Conservation (phyloP, 2,113 vertebrate genomes). For the Galemys pyrenaicus region DNA sequence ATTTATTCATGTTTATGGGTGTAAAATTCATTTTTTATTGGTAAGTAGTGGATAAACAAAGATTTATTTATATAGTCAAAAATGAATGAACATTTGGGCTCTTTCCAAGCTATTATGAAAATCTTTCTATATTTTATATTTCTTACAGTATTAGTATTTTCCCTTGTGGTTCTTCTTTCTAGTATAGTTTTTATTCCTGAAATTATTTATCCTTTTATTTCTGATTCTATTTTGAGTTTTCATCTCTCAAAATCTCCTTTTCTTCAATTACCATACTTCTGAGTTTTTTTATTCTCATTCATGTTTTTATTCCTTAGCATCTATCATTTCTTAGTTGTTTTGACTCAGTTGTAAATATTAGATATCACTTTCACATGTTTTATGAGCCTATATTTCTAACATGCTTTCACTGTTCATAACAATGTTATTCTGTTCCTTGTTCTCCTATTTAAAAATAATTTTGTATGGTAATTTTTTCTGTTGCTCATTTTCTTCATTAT, state of each 20-base stretch:
- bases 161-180: neutral
- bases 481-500: conserved; percentile 9
- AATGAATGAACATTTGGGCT: neutral
- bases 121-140: neutral
- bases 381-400: neutral
- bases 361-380: neutral
- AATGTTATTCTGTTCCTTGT: neutral
- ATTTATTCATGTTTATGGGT: neutral
- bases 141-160: neutral
- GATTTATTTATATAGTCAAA: neutral
- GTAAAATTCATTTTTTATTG: neutral
- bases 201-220: neutral
- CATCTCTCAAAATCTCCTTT: neutral
- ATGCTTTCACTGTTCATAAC: neutral
- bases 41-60: neutral
- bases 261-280: neutral
- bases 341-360: neutral
- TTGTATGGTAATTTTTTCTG: neutral
- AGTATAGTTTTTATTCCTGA: conserved; percentile 9
- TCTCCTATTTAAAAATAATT: neutral
- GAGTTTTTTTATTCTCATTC: conserved; percentile 14
- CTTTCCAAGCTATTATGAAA: neutral
- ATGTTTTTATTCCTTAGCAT: conserved; percentile 4
- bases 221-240: neutral
- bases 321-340: conserved; percentile 20